A percentile compares a stretch with the other conserved stretches of the same genome.
These are phyloP conservation scores for Cyphomyrus discorhynchus DNA, from an alignment of 2,113 vertebrate species.

Conservation along the genomic window DNA sequence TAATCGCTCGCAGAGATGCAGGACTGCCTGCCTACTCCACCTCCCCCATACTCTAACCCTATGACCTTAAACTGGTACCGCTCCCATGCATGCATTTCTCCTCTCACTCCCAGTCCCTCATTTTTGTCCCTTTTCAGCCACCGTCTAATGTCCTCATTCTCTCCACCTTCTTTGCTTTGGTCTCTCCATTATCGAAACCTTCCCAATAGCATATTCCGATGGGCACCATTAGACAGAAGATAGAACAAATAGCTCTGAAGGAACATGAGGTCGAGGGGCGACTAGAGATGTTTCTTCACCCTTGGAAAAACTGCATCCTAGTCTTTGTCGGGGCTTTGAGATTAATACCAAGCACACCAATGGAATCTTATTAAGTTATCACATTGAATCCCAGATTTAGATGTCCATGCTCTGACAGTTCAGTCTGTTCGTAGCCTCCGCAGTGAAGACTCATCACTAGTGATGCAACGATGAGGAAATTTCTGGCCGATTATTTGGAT, in stretches of 20 bases:
- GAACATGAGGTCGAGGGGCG: background rate
- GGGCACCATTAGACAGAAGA: background rate
- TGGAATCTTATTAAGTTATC: background rate
- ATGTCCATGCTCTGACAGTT: background rate
- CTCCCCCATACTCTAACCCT: background rate
- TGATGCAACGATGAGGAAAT: background rate
- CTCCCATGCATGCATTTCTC: background rate
- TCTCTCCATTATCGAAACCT: conserved; percentile 25
- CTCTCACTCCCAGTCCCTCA: conserved; percentile 12
- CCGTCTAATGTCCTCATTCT: conserved; percentile 4
- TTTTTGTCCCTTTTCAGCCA: conserved; percentile 18
- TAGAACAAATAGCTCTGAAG: background rate
- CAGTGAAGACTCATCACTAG: background rate
- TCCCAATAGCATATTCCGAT: background rate
- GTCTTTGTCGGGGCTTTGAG: background rate
- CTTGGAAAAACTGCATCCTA: background rate
- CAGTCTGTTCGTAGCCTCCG: background rate
- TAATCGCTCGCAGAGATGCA: conserved; percentile 38
- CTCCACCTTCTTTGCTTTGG: conserved; percentile 29
- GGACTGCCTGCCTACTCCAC: background rate
- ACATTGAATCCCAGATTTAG: background rate
- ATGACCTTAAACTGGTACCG: conserved; percentile 14
- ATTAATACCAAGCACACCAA: background rate
- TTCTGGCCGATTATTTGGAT: background rate
- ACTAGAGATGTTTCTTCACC: background rate